Conservation (phyloP, 2,888 invertebrate genomes). For the Stomorhina lunata region DNA sequence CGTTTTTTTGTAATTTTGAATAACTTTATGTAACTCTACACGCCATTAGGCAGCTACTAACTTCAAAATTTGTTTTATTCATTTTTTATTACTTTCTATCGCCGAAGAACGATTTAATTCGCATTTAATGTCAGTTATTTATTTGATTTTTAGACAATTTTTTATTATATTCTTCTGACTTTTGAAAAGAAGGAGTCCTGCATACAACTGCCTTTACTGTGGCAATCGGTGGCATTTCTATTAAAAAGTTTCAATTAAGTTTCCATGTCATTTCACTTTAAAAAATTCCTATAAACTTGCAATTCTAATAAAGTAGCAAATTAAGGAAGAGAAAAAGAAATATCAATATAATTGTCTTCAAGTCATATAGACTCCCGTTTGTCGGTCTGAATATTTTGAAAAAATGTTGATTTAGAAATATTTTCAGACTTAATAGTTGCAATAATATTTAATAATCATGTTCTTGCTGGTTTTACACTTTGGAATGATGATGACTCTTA, state of each 20-base stretch:
- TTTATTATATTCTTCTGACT: not conserved
- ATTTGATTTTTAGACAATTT: constrained; percentile 34
- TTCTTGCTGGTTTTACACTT: not conserved
- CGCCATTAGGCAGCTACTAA: constrained; percentile 18
- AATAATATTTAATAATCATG: not conserved
- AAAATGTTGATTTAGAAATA: not conserved
- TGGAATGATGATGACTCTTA: constrained; percentile 1
- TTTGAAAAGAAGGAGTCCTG: too few relatives aligned
- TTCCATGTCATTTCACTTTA: constrained; percentile 47
- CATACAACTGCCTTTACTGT: not conserved
- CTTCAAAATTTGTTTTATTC: not conserved
- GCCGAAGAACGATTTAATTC: constrained; percentile 1
- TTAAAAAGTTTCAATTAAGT: constrained; percentile 40
- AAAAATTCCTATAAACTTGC: constrained; percentile 7
- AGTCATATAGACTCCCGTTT: not conserved
- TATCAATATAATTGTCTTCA: not conserved
- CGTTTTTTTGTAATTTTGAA: too few relatives aligned
- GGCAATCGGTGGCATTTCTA: not conserved
- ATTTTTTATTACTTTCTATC: not conserved
- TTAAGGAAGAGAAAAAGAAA: not conserved
- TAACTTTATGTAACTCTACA: too few relatives aligned
- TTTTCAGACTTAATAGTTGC: constrained; percentile 1
- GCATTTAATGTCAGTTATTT: constrained; percentile 33
- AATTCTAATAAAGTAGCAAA: not conserved
- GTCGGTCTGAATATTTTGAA: not conserved